Conservation (phyloP, 2,797 vertebrate species). For the Darevskia mixta region DNA sequence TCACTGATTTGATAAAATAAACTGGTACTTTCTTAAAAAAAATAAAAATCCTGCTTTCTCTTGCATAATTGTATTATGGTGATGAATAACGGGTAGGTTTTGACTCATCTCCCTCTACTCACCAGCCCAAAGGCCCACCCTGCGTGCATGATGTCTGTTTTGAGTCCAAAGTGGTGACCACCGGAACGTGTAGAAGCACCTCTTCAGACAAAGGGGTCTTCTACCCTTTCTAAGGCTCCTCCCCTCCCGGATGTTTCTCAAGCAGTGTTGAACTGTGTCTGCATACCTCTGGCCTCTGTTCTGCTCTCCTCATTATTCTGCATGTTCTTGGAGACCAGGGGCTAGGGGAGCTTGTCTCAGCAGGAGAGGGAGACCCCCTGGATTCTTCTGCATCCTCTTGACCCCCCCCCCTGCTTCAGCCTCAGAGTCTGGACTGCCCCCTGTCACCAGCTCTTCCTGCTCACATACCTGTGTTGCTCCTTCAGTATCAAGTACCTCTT, state of each 20-base stretch:
- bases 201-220: no score
- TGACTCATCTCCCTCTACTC: neutral
- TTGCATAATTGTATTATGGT: constrained; percentile 40
- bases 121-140: neutral
- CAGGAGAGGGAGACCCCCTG: no score
- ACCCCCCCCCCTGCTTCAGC: no score
- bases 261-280: no score
- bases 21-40: constrained; percentile 77
- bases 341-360: no score
- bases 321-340: no score
- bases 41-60: constrained; percentile 9
- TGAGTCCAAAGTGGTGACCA: neutral
- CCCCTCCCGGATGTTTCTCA: no score
- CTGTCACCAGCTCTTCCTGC: neutral
- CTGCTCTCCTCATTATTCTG: no score
- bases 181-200: neutral
- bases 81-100: neutral
- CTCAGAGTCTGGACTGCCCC: no score
- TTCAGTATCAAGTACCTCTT: neutral
- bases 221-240: no score
- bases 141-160: neutral
- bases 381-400: no score
- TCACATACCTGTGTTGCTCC: neutral
- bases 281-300: no score
- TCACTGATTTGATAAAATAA: constrained; percentile 79